These are phyloP conservation scores for Cynopterus brachyotis DNA, from an alignment of 2,113 vertebrate genomes.

Conservation along the genomic window DNA sequence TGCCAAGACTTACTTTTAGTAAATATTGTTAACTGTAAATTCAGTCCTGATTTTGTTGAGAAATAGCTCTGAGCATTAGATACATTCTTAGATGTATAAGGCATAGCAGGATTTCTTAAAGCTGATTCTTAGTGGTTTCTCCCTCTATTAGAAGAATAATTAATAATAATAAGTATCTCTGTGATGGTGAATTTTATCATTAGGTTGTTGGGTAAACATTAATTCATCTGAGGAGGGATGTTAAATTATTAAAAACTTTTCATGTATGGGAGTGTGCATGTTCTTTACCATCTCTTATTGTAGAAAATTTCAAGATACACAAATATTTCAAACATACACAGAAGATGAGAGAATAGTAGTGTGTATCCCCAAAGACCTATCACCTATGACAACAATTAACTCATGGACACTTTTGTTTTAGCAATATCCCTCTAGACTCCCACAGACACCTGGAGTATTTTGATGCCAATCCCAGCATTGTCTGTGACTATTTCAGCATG, in stretches of 20 bases:
- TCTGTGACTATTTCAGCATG: neutral
- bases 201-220: neutral
- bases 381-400: neutral
- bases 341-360: neutral
- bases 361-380: neutral
- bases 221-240: neutral
- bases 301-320: neutral
- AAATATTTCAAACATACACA: neutral
- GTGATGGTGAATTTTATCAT: neutral
- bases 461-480: neutral
- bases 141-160: neutral
- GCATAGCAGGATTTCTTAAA: neutral
- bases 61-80: neutral
- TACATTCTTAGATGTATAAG: neutral
- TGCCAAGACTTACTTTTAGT: neutral
- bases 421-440: neutral
- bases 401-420: neutral
- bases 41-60: neutral
- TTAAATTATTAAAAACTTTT: neutral
- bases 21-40: neutral
- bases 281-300: neutral
- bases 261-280: neutral
- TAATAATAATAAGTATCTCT: slow-evolving; percentile 2
- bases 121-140: neutral
- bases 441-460: neutral